Evolutionary conservation across 2,797 vertebrate genomes (phyloP), one percentile per base, ranked within the genome.

Genomic region (Atherinosoma microstoma): DNA sequence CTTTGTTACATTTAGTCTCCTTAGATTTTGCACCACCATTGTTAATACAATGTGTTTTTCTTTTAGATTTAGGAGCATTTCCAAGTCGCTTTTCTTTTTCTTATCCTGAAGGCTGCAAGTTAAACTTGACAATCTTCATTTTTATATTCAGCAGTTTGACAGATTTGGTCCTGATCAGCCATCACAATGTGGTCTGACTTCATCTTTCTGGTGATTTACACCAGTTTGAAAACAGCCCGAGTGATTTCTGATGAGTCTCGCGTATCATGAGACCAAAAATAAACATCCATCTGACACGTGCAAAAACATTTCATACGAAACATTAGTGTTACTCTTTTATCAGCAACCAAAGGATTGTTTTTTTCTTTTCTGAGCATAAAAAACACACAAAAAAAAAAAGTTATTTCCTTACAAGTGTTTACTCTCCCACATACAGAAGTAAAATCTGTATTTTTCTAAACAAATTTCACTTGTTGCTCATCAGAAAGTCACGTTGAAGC

Each of bases 391-490:
- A 15, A 4, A 6, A 42, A 42, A 42, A 45, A 45, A 45, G 42
- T 45, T 45, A 45, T 45, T 45, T 49, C 22, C 59, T 42, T 61
- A 16, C 36, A 40, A 18, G 30, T 10, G 27, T 56, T 62, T 53
- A 40, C 38, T 53, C 35, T 27, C 27, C 54, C 54, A 22, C 22
- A 27, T 56, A 56, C 27, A 62, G 29, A 47, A 35, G 13, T 61
- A n/a, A 40, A 70, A 61, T 53, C 27, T 22, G 58, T 54, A 61
- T 62, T 70, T 62, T 70, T 70, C 10, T 53, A 40, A 54, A 32
- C 30, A 15, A 32, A 59, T 53, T 61, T 38, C 34, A 61, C 67
- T 13, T 51, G 29, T 49, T 68, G 40, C 51, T 56, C 49, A 42
- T 62, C 3, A 4, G 29, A 59, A 12, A 74, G 12, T 42, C 29